Conservation (phyloP, 2,888 invertebrate species). For the Eilema griseolum region DNA sequence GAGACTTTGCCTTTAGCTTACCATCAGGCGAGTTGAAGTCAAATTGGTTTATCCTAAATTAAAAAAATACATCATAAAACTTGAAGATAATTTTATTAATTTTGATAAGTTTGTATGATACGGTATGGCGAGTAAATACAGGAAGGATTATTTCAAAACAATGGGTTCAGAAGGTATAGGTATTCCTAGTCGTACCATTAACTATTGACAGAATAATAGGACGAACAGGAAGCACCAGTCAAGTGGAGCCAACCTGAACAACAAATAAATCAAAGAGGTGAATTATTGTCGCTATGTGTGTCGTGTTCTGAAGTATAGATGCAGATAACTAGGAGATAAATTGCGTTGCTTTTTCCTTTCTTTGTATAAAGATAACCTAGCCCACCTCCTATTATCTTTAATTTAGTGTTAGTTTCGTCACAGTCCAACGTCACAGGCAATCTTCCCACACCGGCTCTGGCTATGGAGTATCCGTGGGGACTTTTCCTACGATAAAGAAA, state of each 20-base stretch:
- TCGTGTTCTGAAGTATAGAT: not conserved
- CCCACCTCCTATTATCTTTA: too few species aligned
- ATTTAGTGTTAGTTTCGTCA: too few species aligned
- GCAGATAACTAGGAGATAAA: not conserved
- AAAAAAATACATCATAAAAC: not conserved
- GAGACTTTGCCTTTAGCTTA: too few species aligned
- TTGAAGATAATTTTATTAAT: too few species aligned
- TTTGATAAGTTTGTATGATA: not conserved
- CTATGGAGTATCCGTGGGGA: too few species aligned
- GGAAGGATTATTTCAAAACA: conserved; percentile 4
- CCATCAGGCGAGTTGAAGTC: too few species aligned
- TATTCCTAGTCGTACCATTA: not conserved
- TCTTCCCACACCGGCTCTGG: too few species aligned
- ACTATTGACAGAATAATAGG: not conserved
- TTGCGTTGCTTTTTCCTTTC: too few species aligned
- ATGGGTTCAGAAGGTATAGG: not conserved
- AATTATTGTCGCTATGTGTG: not conserved
- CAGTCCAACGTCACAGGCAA: too few species aligned
- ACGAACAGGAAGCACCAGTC: conserved; percentile 1
- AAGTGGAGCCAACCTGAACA: conserved; percentile 4
- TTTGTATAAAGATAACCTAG: too few species aligned
- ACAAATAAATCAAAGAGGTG: not conserved
- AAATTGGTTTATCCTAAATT: too few species aligned
- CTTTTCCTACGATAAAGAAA: too few species aligned
- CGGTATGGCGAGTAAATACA: not conserved